These are phyloP conservation scores for Chlorops oryzae DNA, from an alignment of 1,140 invertebrate genomes.

Conservation along the genomic window DNA sequence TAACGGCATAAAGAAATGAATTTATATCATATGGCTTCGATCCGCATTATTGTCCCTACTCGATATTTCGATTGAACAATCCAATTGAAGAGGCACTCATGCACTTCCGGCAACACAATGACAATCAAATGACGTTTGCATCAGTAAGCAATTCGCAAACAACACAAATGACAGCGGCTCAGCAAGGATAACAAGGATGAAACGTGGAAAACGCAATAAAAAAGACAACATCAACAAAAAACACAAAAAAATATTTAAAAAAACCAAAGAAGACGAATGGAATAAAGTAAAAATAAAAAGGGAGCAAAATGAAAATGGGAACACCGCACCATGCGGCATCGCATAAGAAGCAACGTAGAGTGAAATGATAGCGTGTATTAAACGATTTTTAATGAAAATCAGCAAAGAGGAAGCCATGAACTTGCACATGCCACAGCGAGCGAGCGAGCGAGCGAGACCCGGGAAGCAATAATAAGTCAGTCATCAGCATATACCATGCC, in stretches of 20 bases:
- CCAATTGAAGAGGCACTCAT: conserved; percentile 41
- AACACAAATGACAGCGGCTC: not conserved
- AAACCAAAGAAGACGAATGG: not conserved
- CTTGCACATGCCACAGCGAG: no score
- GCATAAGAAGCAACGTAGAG: not conserved
- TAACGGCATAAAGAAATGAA: no score
- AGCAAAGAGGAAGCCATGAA: conserved; percentile 24
- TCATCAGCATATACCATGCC: not conserved
- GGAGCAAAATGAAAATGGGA: conserved; percentile 10
- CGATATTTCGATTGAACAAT: no score
- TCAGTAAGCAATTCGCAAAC: conserved; percentile 42
- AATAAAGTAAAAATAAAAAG: not conserved
- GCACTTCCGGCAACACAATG: conserved; percentile 30
- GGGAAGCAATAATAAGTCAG: conserved; percentile 3
- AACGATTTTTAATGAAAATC: conserved; percentile 47
- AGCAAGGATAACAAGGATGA: conserved; percentile 3
- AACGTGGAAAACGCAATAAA: not conserved
- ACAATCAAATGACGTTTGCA: conserved; percentile 46
- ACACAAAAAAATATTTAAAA: no score
- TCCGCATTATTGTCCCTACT: no score
- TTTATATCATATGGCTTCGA: no score
- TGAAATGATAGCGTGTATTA: conserved; percentile 43
- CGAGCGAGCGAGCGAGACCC: conserved; percentile 26
- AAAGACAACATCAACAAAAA: not conserved
- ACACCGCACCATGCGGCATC: conserved; percentile 1